A percentile compares a stretch with the other conserved stretches of the same genome.
These are phyloP conservation scores for Philhelius pedissequus DNA, from an alignment of 2,888 invertebrate genomes.

Conservation along the genomic window DNA sequence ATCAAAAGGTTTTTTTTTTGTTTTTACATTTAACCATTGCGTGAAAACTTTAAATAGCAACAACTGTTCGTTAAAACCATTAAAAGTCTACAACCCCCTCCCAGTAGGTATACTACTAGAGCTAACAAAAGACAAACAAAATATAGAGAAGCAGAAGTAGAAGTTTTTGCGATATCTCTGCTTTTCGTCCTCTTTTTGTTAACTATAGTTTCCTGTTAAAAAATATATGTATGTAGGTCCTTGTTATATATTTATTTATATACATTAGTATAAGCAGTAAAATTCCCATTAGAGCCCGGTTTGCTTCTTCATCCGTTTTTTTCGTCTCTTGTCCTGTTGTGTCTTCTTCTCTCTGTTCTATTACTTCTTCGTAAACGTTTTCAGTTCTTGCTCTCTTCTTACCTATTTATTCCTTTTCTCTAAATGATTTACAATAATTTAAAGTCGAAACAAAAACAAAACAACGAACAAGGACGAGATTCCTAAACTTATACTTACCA, in stretches of 20 bases:
- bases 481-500: conserved; percentile 21
- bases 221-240: background rate
- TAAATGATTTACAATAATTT: conserved; percentile 63
- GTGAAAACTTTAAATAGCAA: conserved; percentile 51
- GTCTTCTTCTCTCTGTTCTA: background rate
- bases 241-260: conserved; percentile 3
- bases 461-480: conserved; percentile 1
- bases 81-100: conserved; percentile 4
- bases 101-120: background rate
- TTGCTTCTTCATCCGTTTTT: background rate
- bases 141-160: background rate
- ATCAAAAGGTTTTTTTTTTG: conserved; percentile 30
- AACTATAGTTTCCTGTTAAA: background rate
- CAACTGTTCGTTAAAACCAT: conserved; percentile 32
- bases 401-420: conserved; percentile 42
- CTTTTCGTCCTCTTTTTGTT: background rate
- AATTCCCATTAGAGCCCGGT: background rate
- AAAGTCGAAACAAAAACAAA: conserved; percentile 35
- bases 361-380: background rate
- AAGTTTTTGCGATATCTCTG: background rate
- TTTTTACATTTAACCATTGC: conserved; percentile 34
- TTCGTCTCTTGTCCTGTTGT: background rate
- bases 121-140: background rate
- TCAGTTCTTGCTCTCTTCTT: background rate
- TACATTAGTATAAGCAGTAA: background rate